Evolutionary conservation across 1,140 invertebrate species (phyloP), one percentile per base, ranked within the genome.

Genomic region (Ceratitis capitata): DNA sequence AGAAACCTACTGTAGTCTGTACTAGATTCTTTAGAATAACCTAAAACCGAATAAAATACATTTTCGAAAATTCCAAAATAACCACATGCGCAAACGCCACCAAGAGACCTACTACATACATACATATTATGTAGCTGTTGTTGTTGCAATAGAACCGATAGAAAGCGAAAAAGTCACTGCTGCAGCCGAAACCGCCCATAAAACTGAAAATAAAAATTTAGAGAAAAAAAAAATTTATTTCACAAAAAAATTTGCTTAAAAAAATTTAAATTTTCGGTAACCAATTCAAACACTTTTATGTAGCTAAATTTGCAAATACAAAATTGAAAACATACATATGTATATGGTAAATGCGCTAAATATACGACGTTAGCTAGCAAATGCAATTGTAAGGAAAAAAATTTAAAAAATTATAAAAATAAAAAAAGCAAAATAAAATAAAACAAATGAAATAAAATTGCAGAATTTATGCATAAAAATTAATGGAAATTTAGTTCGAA

Each of bases 141-240:
- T n/a, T n/a, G n/a, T n/a, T 69, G 61, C 16, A 35, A 69, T 5
- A n/a, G n/a, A n/a, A 35, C 39, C 35, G 39, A 35, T 39, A 39
- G 19, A n/a, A 23, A 35, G 32, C 32, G 51, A 64, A 78, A 61
- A 45, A n/a, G 39, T 14, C 35, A 78, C 35, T 45, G 69, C 69
- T 78, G 69, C 39, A 78, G 69, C 69, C 39, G n/a, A 78, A 47
- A 78, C 69, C 39, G 69, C 69, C 69, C 69, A 78, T 56, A 47
- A 26, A 14, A 2, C 23, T 45, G 23, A 10, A 78, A 78, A 45
- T 45, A 29, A n/a, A 6, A 7, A 3, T 64, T n/a, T 2, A 35
- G 14, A 69, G 19, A 35, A 6, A 0, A 7, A 69, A 42, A n/a
- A 0, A n/a, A 0, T 69, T 39, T 69, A 1, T 69, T 39, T 69